Evolutionary conservation across 2,113 vertebrate species (phyloP).

Genomic region (Pterocles burchelli): DNA sequence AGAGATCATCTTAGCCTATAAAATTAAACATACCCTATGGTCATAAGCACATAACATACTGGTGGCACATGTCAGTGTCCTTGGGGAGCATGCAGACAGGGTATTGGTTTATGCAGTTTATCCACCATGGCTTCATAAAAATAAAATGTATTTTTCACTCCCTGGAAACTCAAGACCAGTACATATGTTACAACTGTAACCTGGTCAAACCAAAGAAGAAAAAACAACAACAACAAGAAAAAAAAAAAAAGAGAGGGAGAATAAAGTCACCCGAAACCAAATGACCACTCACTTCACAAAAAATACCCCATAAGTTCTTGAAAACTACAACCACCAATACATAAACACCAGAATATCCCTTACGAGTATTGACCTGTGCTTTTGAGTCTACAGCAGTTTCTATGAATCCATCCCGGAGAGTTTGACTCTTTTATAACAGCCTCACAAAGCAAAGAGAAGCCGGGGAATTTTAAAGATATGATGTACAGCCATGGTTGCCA

Average conservation of each 20-base stretch:
- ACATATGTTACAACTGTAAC: not conserved
- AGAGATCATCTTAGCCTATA: not conserved
- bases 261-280: not conserved
- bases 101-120: not conserved
- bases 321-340: not conserved
- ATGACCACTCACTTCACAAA: not conserved
- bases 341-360: not conserved
- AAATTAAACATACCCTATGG: not conserved
- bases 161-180: not conserved
- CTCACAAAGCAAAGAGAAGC: not conserved
- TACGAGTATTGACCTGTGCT: not conserved
- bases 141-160: not conserved
- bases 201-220: not conserved
- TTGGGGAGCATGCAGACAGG: not conserved
- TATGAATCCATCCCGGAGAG: accelerated
- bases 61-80: not conserved
- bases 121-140: not conserved
- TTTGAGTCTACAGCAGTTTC: not conserved
- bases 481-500: accelerated
- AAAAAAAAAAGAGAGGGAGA: not conserved
- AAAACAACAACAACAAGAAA: not conserved
- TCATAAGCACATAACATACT: not conserved
- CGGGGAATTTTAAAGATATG: accelerated
- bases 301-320: not conserved
- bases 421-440: not conserved